A percentile compares a stretch with the other conserved stretches of the same genome.
These are phyloP conservation scores for Eurytemora carolleeae DNA, from an alignment of 1,140 invertebrate species.

Conservation along the genomic window DNA sequence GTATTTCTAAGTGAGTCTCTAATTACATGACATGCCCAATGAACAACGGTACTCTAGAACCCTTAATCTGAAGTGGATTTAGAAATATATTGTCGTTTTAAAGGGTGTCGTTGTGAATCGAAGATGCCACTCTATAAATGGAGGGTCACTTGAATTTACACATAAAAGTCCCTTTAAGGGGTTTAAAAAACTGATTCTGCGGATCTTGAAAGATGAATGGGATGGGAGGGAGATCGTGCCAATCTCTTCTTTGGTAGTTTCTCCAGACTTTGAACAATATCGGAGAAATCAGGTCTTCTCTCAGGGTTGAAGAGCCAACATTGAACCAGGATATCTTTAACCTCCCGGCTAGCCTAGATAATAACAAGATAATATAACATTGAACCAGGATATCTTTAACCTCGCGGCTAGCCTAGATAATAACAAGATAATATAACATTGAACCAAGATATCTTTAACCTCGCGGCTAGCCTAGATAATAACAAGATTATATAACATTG, in stretches of 20 bases:
- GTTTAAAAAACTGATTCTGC: constrained; percentile 71
- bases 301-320: constrained; percentile 75
- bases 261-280: constrained; percentile 60
- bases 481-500: no score
- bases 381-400: constrained; percentile 95
- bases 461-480: constrained; percentile 83
- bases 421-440: no score
- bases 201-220: constrained; percentile 72
- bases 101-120: no score
- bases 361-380: no score
- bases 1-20: no score
- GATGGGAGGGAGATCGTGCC: constrained; percentile 89
- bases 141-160: no score
- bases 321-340: constrained; percentile 92
- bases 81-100: no score
- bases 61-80: no score
- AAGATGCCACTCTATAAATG: no score
- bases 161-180: no score
- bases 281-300: constrained; percentile 71
- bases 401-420: constrained; percentile 80
- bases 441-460: constrained; percentile 94
- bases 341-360: constrained; percentile 82
- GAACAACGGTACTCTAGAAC: no score
- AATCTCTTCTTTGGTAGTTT: constrained; percentile 80
- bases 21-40: no score